Base-by-base conservation (phyloP, 2,797 vertebrate species). In the Cyclura pinguis region DNA sequence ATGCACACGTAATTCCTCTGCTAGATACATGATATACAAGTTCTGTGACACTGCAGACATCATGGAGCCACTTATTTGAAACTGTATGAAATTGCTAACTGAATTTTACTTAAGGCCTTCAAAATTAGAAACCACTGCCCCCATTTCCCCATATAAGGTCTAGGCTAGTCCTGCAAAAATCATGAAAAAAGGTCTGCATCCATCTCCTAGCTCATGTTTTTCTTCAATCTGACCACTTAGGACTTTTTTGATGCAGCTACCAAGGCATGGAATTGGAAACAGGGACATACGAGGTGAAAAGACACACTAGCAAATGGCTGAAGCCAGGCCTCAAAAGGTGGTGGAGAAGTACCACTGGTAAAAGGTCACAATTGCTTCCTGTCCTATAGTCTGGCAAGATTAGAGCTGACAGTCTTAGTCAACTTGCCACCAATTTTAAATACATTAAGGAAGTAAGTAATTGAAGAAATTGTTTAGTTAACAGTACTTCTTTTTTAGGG, bases 31-130 rank as follows among this genome's bases (percentile, higher is more conserved):
- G 35, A 69, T 78, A 67, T 42, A 73, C 32, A 83, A 83, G 72
- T 86, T 47, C 78, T 87, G 42, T 59, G 62, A 69, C 18, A 84
- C 64, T 52, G 64, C 80, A 91, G 78, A 86, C 84, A 86, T 78
- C 22, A 55, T 77, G 84, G 78, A 89, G 72, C 80, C 72, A 57
- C 78, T 83, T 59, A 24, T 86, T 90, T 90, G 55, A 55, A 86
- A 74, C 50, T 42, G 52, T 62, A 81, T 59, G 32, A 50, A 55
- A 27, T 47, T 12, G 8, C 59, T 89, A n/a, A 86, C n/a, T 67
- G 55, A 85, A 77, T 76, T 84, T 86, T 84, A 55, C 55, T 86
- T 87, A 81, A 85, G 42, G 57, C 6, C 42, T 64, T 77, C 47
- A 52, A 0, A 81, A 50, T 77, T 27, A 52, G 8, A 69, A 88